Evolutionary conservation across 2,797 vertebrate genomes (phyloP).

Genomic region (Enteromius unitaeniatus): DNA sequence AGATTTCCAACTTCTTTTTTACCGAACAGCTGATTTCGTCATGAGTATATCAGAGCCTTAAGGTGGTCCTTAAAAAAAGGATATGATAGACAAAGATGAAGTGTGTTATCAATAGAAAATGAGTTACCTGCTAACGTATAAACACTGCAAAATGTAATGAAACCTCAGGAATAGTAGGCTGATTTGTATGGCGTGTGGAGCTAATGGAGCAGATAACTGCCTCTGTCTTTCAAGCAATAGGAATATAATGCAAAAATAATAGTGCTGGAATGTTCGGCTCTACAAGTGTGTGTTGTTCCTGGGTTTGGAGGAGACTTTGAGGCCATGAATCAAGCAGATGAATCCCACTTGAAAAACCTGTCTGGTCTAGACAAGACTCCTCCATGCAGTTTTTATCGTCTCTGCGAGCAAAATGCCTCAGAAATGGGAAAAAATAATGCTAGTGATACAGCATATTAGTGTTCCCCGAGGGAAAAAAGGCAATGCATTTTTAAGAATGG

Average conservation of each 20-base stretch:
- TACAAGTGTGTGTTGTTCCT: slow-evolving; percentile 71
- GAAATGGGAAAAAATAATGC: slow-evolving; percentile 6
- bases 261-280: slow-evolving; percentile 72
- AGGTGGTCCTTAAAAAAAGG: not conserved
- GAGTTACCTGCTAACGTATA: not conserved
- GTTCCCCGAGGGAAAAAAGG: slow-evolving; percentile 41
- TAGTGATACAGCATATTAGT: slow-evolving; percentile 53
- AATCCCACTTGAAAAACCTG: slow-evolving; percentile 57
- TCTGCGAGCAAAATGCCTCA: slow-evolving; percentile 41
- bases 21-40: not conserved
- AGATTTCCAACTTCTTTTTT: not conserved
- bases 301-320: slow-evolving; percentile 75
- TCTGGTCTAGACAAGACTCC: slow-evolving; percentile 58
- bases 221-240: slow-evolving; percentile 72
- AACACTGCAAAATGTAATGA: slow-evolving; percentile 25
- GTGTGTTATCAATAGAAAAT: not conserved
- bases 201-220: slow-evolving; percentile 75
- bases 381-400: slow-evolving; percentile 50
- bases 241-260: slow-evolving; percentile 81
- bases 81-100: not conserved
- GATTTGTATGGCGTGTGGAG: slow-evolving; percentile 70
- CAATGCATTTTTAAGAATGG: slow-evolving; percentile 55
- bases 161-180: slow-evolving; percentile 50
- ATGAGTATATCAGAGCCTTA: not conserved
- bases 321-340: slow-evolving; percentile 73